Evolutionary conservation across 2,888 invertebrate species (phyloP), one percentile per base, ranked within the genome.

Genomic region (Aplocera efformata): DNA sequence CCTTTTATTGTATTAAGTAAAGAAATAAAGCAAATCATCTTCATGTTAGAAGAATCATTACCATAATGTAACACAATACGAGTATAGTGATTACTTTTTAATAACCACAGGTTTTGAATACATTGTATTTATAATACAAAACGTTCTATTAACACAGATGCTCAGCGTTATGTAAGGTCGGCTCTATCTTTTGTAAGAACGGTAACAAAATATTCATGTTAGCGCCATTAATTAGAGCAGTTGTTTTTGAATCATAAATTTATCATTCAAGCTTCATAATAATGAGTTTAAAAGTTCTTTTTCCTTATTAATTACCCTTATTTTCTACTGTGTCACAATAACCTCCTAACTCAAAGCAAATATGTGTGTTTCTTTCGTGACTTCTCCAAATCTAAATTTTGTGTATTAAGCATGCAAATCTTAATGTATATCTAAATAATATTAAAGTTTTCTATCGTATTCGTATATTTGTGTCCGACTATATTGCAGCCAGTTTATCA

Each of bases 111-210:
- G 47, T 50, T 53, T 50, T 45, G 53, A 53, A 62, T 60, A 53
- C 50, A 55, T 53, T 42, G 35, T 53, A 54, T 67, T 59, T 58
- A 55, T 56, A 52, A 61, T 60, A 69, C 62, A 67, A 69, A 70
- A 65, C 59, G 66, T 65, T 67, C 70, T 67, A 77, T 80, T 83
- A 79, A 83, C 84, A 84, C 77, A 83, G 78, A 80, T 84, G 80
- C 66, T 74, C 79, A 79, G 53, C 54, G 62, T 84, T 84, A 80
- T 70, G 66, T 76, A 82, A 84, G 58, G 52, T 56, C 54, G 50
- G 56, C 56, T 55, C 78, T 77, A 68, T 58, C 59, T 77, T 72
- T 72, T 70, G 70, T 65, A 70, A 71, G 66, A 60, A 55, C 52
- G 37, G 25, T 21, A 29, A 17, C 13, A 17, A 17, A 17, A 2